Base-by-base conservation (phyloP, 2,797 vertebrate species). In the Geotrypetes seraphini region DNA sequence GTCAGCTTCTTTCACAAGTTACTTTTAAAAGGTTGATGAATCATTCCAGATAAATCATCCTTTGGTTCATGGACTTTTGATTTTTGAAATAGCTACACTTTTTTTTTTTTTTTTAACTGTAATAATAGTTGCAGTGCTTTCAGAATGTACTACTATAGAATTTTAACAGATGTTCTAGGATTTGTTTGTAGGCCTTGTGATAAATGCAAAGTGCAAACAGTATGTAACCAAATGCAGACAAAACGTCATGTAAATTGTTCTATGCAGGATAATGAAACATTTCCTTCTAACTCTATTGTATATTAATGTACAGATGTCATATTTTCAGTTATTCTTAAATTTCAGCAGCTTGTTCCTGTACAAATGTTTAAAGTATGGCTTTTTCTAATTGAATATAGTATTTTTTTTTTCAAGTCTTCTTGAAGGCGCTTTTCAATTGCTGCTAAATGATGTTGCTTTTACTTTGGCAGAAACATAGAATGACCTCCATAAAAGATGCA, bases 251-350 rank as follows among this genome's bases (percentile, higher is more conserved):
- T 88, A 79, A 79, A 85, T 74, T 84, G 86, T 89, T 91, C 87
- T 94, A 92, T 97, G 90, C 91, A 97, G 91, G 88, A 92, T 87
- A 85, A 88, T 84, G 82, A 82, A 76, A 80, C 84, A 85, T 83
- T 87, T 79, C 84, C 81, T 86, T 87, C 72, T 88, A 85, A 79
- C 74, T 75, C 73, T 84, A 66, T 77, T 95, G 91, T 96, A 89
- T 89, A 93, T 88, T 93, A 78, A 84, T 96, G 92, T 97, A 92
- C 88, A 93, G 87, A 77, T 79, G 77, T 88, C 71, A 63, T 70
- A 71, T 88, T 91, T 91, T 87, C 81, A 79, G 75, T 83, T 72
- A 63, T 53, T 71, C 63, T 73, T 78, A 75, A 90, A 77, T 84
- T 88, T 86, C 88, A 90, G 80, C 85, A 83, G 86, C 78, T 84